phyloP scores from a whole-genome alignment of 2,113 vertebrate genomes.

The Calonectris borealis region DNA sequence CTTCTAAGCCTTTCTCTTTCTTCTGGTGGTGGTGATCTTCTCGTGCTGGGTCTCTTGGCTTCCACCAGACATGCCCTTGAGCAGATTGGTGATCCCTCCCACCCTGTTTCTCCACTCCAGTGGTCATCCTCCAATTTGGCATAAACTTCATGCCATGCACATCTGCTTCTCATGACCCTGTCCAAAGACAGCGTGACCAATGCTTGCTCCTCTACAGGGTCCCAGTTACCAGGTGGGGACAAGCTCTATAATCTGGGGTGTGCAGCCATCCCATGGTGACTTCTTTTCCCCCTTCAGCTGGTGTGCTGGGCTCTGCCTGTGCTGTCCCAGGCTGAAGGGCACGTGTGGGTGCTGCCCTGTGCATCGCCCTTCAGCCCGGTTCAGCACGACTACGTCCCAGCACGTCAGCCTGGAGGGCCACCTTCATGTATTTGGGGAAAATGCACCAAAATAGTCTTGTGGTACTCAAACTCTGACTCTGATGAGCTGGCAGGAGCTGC shows the following conservation, averaged over 20 bases:
- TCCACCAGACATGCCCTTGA: neutral
- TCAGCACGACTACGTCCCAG: neutral
- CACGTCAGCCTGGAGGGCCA: neutral
- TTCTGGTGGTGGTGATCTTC: neutral
- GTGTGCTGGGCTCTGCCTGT: neutral
- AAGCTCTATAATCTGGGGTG: neutral
- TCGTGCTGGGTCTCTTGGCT: neutral
- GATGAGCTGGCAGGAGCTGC: neutral
- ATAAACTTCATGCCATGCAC: rapidly evolving
- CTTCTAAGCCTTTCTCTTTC: neutral
- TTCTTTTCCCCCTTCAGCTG: neutral
- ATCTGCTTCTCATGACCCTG: neutral
- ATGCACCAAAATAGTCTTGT: neutral
- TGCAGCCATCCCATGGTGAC: neutral
- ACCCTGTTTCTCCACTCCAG: neutral
- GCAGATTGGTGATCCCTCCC: neutral
- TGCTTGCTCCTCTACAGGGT: neutral
- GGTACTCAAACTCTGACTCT: neutral
- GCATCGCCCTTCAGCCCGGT: neutral
- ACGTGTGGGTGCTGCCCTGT: neutral
- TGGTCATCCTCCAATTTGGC: neutral
- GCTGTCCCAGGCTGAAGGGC: neutral
- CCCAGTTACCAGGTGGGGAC: neutral
- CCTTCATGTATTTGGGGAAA: neutral
- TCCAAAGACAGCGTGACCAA: neutral